A percentile compares a stretch with the other conserved stretches of the same genome.
Evolutionary conservation across 2,797 vertebrate genomes (phyloP).

Genomic region (Pangasius krempfi): DNA sequence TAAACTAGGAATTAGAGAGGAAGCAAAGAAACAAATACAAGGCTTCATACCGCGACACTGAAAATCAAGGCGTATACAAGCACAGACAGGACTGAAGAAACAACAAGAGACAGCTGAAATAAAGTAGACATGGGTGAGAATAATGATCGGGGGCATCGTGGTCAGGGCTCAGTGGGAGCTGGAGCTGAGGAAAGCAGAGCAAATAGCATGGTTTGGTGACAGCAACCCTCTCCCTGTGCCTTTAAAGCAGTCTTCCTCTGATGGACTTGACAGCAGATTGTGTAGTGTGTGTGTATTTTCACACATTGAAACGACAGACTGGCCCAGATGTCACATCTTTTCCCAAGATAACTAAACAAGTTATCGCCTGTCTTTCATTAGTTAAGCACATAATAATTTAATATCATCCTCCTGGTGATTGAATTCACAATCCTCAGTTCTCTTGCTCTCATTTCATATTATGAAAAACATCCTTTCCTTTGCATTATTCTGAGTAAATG

Average conservation of each 20-base stretch:
- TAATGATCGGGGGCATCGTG: slow-evolving; percentile 12
- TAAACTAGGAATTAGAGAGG: not conserved
- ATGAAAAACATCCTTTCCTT: not conserved
- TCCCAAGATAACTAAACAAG: slow-evolving; percentile 46
- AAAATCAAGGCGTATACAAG: slow-evolving; percentile 4
- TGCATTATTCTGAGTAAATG: not conserved
- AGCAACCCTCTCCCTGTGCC: slow-evolving; percentile 17
- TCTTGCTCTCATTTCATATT: not conserved
- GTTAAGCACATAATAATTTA: slow-evolving; percentile 43
- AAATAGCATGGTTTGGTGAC: slow-evolving; percentile 25
- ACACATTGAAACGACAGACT: slow-evolving; percentile 41
- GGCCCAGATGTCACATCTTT: slow-evolving; percentile 42
- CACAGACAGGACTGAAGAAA: slow-evolving; percentile 21
- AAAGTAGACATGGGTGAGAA: slow-evolving; percentile 32
- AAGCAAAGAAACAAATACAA: not conserved
- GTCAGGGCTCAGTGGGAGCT: slow-evolving; percentile 5
- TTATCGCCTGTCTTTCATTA: slow-evolving; percentile 44
- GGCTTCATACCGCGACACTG: not conserved
- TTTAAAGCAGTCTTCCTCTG: slow-evolving; percentile 22
- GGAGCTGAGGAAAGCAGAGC: not conserved
- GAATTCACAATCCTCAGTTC: not conserved
- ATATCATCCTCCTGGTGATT: not conserved
- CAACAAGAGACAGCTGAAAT: slow-evolving; percentile 22
- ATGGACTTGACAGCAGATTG: slow-evolving; percentile 37
- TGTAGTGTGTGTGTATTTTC: slow-evolving; percentile 22